Evolutionary conservation across 2,797 vertebrate species (phyloP).

Genomic region (Falco novaeseelandiae): DNA sequence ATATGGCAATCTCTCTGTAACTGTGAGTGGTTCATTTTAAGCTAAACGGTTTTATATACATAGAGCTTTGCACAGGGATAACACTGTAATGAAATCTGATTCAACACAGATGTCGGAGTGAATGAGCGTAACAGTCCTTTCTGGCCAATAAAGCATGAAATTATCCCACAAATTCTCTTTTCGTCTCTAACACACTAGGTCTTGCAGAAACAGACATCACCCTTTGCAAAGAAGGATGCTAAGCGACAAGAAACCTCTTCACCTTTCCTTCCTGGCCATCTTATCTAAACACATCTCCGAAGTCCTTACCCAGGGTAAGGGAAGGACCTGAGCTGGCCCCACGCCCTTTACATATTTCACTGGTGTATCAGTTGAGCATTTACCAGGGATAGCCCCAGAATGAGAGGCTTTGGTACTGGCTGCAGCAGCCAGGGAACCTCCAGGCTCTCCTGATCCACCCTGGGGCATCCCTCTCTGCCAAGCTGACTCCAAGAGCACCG

Average conservation of each 20-base stretch:
- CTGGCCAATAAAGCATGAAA: conserved; percentile 15
- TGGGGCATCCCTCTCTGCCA: neutral
- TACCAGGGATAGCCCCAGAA: neutral
- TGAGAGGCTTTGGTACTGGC: accelerated
- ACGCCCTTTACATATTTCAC: neutral
- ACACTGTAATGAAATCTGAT: neutral
- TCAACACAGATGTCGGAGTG: conserved; percentile 19
- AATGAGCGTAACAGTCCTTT: neutral
- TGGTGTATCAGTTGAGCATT: neutral
- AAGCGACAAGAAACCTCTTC: neutral
- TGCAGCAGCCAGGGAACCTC: neutral
- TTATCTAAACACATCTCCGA: neutral
- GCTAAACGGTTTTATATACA: neutral
- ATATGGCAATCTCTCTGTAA: neutral
- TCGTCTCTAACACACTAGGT: neutral
- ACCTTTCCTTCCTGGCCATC: neutral
- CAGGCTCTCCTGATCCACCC: neutral
- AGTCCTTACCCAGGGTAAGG: neutral
- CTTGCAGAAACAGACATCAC: neutral
- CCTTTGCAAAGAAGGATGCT: neutral
- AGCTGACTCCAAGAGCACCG: neutral
- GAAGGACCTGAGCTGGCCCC: neutral
- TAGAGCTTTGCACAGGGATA: neutral
- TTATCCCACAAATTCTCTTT: neutral
- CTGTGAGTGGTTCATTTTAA: neutral